These are phyloP conservation scores for Stenichneumon culpator DNA, from an alignment of 2,888 invertebrate genomes.

Conservation along the genomic window DNA sequence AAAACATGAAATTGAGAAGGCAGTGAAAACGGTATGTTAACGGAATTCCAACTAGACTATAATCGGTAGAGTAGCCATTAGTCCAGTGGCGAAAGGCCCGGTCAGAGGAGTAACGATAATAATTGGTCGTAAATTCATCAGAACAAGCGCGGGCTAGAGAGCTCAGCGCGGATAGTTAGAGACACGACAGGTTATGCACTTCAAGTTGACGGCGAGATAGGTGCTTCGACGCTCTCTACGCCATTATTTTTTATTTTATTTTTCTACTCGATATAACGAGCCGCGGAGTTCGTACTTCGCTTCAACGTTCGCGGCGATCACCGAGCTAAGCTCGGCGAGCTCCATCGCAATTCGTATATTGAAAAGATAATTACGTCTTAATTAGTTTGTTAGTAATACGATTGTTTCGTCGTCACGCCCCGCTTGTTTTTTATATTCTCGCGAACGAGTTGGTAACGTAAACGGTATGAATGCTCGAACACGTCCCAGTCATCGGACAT, in stretches of 20 bases:
- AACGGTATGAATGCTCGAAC: background rate
- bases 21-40: constrained; percentile 34
- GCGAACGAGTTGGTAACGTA: background rate
- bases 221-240: constrained; percentile 14
- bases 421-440: background rate
- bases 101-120: constrained; percentile 64
- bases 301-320: constrained; percentile 10
- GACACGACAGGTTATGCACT: constrained; percentile 65
- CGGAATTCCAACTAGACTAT: constrained; percentile 51
- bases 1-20: constrained; percentile 14
- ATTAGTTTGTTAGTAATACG: background rate
- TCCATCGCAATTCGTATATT: background rate
- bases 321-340: background rate
- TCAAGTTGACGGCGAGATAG: constrained; percentile 48
- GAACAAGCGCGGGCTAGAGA: constrained; percentile 34
- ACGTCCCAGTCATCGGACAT: no score
- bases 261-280: constrained; percentile 32
- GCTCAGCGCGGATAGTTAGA: constrained; percentile 8
- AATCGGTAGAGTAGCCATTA: constrained; percentile 66
- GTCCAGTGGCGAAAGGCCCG: constrained; percentile 55
- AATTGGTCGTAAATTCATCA: constrained; percentile 69
- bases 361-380: constrained; percentile 8
- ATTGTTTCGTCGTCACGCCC: background rate
- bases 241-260: background rate
- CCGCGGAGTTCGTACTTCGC: constrained; percentile 18